Conservation (phyloP, 2,113 vertebrate species). For the Clarias gariepinus region DNA sequence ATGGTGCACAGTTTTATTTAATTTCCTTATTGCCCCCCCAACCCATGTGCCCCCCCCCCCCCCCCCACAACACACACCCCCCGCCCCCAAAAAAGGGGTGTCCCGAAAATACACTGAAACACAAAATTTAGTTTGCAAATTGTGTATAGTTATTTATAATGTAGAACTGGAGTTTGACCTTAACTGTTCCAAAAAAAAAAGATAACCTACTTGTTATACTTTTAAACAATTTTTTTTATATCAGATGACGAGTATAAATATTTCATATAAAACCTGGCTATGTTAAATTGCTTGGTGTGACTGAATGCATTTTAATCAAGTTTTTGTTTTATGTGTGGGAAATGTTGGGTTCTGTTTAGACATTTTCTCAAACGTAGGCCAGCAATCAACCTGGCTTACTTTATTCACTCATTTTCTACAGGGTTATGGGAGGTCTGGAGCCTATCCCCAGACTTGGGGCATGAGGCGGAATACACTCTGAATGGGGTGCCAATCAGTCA, state of each 20-base stretch:
- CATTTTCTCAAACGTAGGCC: neutral
- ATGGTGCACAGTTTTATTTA: neutral
- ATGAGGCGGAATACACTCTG: no score
- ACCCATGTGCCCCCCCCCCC: no score
- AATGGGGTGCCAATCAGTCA: no score
- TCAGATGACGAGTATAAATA: neutral
- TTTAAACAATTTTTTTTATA: no score
- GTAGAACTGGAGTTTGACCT: neutral
- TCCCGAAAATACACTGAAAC: neutral
- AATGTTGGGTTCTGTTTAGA: neutral
- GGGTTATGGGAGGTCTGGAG: no score
- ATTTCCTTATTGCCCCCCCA: neutral
- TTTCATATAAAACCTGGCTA: neutral
- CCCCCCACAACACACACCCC: no score
- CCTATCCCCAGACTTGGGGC: no score
- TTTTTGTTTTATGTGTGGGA: neutral
- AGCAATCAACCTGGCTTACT: neutral
- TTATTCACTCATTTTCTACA: no score
- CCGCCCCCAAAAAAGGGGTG: neutral
- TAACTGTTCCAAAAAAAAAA: neutral
- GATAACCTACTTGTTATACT: no score
- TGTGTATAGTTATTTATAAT: neutral
- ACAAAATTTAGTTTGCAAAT: neutral
- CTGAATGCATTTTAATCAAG: neutral
- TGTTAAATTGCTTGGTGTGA: neutral